Base-by-base conservation (phyloP, 92 coral and sea anemone genomes). In the Paragorgia papillata region DNA sequence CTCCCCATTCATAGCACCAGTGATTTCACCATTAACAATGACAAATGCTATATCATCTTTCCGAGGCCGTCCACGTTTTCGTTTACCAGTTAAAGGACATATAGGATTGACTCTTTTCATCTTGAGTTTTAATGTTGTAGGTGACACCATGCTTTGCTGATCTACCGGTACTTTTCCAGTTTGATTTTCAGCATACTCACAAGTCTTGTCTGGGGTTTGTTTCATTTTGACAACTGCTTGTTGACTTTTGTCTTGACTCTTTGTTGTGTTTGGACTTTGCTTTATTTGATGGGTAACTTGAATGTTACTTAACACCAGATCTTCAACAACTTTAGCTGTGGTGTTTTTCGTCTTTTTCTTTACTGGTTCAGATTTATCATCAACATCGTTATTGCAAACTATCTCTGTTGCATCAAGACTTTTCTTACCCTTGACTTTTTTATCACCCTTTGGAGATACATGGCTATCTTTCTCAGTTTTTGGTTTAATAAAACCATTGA, bases 41-140 rank as follows among this genome's bases (percentile, higher is more conserved):
- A 90, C 89, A 27, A 89, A 82, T 53, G 82, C 85, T 30, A 74
- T 86, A 3, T 84, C 89, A 3, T 84, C 89, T 62, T 89, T 90
- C 10, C 84, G 83, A 53, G 94, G 97, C 19, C 92, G 74, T 2
- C 94, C 91, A 24, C 97, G 85, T 59, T 80, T 91, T 20, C 90
- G 85, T 58, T 86, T 91, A 21, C 74, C 84, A 41, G 85, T 84
- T n/a, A 33, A 68, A 17, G 61, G 84, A 56, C 75, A 78, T 3
- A 79, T 81, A 13, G 90, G 88, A 37, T 85, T 82, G 9, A 91
- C 87, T 67, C 90, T 91, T 41, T 90, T 80, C 66, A 94, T 88
- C 64, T 90, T 89, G 35, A 94, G 77, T 81, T 89, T 89, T 0
- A 91, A 82, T 3, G 95, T 89, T 37, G 94, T 65, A 3, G 87